These are phyloP conservation scores for Enteromius unitaeniatus DNA, from an alignment of 2,797 vertebrate genomes.

Conservation along the genomic window DNA sequence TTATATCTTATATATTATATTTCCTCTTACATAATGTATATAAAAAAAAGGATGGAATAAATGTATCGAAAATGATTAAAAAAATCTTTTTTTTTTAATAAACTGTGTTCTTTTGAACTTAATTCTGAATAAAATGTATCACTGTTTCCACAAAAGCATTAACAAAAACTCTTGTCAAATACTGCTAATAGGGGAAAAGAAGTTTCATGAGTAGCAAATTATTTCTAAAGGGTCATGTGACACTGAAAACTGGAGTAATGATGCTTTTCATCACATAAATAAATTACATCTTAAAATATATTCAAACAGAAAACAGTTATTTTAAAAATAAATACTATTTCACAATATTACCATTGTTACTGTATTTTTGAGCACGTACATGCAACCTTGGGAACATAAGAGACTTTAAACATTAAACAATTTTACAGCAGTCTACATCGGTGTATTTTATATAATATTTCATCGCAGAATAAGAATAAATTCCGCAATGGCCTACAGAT, in stretches of 20 bases:
- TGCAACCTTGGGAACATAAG: not conserved
- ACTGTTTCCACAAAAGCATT: not conserved
- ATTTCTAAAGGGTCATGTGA: not conserved
- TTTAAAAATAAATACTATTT: not conserved
- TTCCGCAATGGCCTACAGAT: not conserved
- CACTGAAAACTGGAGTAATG: not conserved
- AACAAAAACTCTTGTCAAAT: not conserved
- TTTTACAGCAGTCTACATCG: not conserved
- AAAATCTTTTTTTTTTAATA: too few species aligned
- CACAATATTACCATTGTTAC: not conserved
- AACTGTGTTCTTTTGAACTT: not conserved
- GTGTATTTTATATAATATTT: not conserved
- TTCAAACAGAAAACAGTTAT: not conserved
- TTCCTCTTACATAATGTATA: too few species aligned
- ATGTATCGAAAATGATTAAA: too few species aligned
- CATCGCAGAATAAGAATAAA: not conserved
- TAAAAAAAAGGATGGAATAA: too few species aligned
- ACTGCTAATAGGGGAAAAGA: not conserved
- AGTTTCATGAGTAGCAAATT: not conserved
- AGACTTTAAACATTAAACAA: not conserved
- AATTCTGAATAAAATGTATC: not conserved
- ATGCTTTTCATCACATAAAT: not conserved
- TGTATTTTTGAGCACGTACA: not conserved
- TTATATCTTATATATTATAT: too few species aligned
- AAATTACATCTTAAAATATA: not conserved